A percentile compares a stretch with the other conserved stretches of the same genome.
Conservation (phyloP, 2,113 vertebrate species). For the Uria lomvia region DNA sequence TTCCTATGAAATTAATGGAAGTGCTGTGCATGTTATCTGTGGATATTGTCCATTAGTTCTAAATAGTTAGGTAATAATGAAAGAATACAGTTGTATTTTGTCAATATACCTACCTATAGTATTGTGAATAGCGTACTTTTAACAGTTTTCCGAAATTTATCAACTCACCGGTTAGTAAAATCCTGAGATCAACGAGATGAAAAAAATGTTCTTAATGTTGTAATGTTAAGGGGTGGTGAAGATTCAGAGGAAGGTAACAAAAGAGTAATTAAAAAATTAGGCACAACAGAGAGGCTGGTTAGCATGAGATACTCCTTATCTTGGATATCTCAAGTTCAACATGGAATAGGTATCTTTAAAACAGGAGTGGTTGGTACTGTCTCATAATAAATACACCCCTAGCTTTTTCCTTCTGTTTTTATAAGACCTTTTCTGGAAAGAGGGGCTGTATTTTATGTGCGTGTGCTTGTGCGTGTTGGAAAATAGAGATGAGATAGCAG, state of each 20-base stretch:
- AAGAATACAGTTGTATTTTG: neutral
- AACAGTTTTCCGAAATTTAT: neutral
- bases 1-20: neutral
- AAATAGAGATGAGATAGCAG: neutral
- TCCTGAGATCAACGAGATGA: neutral
- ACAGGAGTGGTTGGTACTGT: neutral
- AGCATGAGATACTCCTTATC: neutral
- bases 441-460: neutral
- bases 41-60: neutral
- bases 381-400: neutral
- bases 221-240: neutral
- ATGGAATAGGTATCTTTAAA: neutral
- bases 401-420: neutral
- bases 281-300: neutral
- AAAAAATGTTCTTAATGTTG: neutral
- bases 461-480: neutral
- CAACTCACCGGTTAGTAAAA: neutral
- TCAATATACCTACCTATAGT: neutral
- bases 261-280: neutral
- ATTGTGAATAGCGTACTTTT: neutral
- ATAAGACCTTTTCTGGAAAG: neutral
- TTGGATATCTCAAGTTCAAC: neutral
- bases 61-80: neutral
- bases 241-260: neutral
- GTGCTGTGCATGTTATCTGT: neutral